A percentile compares a stretch with the other conserved stretches of the same genome.
phyloP scores from a whole-genome alignment of 1,140 invertebrate species.

The Lordiphosa clarofinis region DNA sequence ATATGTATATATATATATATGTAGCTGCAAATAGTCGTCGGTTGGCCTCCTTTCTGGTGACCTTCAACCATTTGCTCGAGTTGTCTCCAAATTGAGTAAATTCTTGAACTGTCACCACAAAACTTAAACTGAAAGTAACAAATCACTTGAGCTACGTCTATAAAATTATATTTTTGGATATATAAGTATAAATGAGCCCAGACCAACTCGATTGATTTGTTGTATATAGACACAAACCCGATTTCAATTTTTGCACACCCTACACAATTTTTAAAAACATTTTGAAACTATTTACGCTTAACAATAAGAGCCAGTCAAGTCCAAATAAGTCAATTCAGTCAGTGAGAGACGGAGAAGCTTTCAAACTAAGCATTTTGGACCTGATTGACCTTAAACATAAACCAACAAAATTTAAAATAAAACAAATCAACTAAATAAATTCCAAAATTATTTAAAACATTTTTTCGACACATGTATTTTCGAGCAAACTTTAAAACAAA shows the following conservation, averaged over 20 bases:
- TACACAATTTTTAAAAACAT: constrained; percentile 21
- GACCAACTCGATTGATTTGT: constrained; percentile 74
- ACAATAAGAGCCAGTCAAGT: constrained; percentile 18
- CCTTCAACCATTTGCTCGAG: constrained; percentile 56
- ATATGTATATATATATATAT: constrained; percentile 39
- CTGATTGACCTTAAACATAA: constrained; percentile 5
- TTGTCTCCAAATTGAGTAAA: constrained; percentile 56
- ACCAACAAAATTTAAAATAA: constrained; percentile 7
- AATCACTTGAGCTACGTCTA: constrained; percentile 72
- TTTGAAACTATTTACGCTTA: constrained; percentile 65
- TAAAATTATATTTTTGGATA: constrained; percentile 70
- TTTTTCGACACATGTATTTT: constrained; percentile 74
- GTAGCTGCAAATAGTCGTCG: constrained; percentile 51
- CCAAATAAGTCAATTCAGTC: constrained; percentile 6
- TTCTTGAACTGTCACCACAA: constrained; percentile 34
- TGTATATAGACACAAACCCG: constrained; percentile 24
- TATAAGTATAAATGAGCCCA: constrained; percentile 74
- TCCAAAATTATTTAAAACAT: constrained; percentile 33
- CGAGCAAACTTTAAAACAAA: constrained; percentile 53
- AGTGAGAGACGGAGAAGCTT: neutral
- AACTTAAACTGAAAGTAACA: constrained; percentile 35
- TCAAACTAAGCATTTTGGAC: no score
- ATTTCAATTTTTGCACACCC: neutral
- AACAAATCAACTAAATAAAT: constrained; percentile 24
- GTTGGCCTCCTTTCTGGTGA: constrained; percentile 3